Evolutionary conservation across 2,113 vertebrate species (phyloP).

Genomic region (Centrocercus urophasianus): DNA sequence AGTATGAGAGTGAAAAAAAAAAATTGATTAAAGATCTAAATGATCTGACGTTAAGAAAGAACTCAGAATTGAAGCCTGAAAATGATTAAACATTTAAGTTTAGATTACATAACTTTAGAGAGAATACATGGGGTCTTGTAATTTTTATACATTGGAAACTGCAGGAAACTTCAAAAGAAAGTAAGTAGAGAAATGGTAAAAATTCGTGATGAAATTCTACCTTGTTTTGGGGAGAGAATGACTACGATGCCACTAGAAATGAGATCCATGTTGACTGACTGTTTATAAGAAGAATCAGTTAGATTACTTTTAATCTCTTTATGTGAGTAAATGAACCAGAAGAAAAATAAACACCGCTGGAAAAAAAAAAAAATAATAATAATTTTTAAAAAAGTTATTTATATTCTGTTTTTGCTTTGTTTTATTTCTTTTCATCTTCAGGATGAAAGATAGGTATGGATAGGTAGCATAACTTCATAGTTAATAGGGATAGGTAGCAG

Average conservation of each 20-base stretch:
- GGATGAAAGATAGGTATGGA: background rate
- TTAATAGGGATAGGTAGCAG: background rate
- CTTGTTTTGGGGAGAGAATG: rapidly evolving
- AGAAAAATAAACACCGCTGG: background rate
- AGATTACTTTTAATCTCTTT: background rate
- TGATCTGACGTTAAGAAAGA: background rate
- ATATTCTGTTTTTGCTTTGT: background rate
- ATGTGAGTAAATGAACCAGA: background rate
- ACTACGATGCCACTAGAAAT: background rate
- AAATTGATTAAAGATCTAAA: background rate
- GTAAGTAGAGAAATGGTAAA: background rate
- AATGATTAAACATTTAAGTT: background rate
- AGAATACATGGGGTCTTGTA: background rate
- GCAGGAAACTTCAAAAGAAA: background rate
- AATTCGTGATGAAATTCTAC: background rate
- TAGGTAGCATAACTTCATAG: background rate
- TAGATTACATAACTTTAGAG: background rate
- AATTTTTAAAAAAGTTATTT: background rate
- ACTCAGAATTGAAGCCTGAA: background rate
- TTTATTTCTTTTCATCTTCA: background rate
- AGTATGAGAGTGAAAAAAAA: background rate
- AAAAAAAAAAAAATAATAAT: too few species aligned
- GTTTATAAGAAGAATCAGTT: background rate
- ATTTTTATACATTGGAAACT: background rate
- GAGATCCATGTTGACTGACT: background rate